Percentiles rank a stretch among this genome's conserved stretches.
These are phyloP conservation scores for Cossypha heuglini DNA, from an alignment of 2,797 vertebrate species.

Conservation along the genomic window DNA sequence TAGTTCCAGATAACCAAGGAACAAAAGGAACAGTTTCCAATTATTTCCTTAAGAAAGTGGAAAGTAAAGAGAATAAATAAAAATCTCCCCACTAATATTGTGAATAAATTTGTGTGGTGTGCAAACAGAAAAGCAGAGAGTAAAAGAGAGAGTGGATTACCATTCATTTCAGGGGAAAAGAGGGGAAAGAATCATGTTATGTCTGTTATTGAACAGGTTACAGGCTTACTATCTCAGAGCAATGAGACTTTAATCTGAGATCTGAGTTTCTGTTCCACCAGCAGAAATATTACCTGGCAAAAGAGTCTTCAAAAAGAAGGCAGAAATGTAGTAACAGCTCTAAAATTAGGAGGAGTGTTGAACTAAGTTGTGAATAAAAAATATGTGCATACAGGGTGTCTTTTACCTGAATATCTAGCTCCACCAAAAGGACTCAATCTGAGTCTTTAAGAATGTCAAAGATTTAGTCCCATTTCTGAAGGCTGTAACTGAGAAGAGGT, in stretches of 20 bases:
- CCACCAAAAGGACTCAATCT: conserved; percentile 29
- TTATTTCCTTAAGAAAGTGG: background rate
- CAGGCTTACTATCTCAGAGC: background rate
- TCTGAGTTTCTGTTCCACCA: background rate
- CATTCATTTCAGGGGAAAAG: background rate
- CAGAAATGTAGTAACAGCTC: background rate
- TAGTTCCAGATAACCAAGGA: background rate
- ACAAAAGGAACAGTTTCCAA: background rate
- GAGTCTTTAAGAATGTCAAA: background rate
- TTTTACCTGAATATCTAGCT: conserved; percentile 42
- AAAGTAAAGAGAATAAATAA: background rate
- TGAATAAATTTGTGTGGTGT: background rate
- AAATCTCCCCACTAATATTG: background rate
- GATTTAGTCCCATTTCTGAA: background rate
- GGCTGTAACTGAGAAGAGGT: background rate
- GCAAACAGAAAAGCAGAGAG: background rate
- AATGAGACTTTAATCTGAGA: background rate
- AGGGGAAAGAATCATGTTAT: background rate
- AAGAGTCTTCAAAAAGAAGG: background rate
- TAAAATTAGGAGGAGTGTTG: background rate
- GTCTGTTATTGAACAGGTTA: background rate
- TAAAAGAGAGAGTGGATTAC: background rate
- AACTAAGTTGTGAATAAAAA: background rate
- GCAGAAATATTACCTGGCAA: background rate
- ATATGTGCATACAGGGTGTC: rapidly evolving